These are phyloP conservation scores for Bradypodion ventrale DNA, from an alignment of 2,797 vertebrate species.

Conservation along the genomic window DNA sequence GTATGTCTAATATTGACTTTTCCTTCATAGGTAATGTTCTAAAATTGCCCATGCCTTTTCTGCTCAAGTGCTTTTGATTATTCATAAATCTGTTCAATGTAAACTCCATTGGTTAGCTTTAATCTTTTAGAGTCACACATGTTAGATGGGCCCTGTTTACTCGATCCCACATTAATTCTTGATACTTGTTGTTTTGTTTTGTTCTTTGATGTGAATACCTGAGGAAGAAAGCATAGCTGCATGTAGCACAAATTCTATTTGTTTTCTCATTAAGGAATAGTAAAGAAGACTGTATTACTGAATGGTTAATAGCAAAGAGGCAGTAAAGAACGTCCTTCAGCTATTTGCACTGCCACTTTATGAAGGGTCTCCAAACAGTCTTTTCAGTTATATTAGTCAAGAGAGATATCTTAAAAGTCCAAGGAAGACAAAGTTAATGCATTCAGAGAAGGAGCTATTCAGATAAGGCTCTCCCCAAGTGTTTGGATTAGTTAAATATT, in stretches of 20 bases:
- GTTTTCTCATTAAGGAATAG: slow-evolving; percentile 82
- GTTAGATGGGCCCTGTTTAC: slow-evolving; percentile 77
- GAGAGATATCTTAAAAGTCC: slow-evolving; percentile 80
- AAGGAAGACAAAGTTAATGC: slow-evolving; percentile 84
- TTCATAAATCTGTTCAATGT: slow-evolving; percentile 86
- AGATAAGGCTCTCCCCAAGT: slow-evolving; percentile 87
- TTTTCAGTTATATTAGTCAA: slow-evolving; percentile 80
- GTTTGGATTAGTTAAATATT: slow-evolving; percentile 92
- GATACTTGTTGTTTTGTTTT: slow-evolving; percentile 67
- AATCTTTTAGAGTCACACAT: slow-evolving; percentile 76
- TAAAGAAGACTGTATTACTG: slow-evolving; percentile 80
- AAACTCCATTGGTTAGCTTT: slow-evolving; percentile 84
- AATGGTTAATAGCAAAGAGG: slow-evolving; percentile 76
- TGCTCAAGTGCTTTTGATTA: slow-evolving; percentile 83
- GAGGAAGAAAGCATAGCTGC: slow-evolving; percentile 81
- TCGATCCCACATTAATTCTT: slow-evolving; percentile 75
- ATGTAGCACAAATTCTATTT: slow-evolving; percentile 77
- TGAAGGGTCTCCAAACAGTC: slow-evolving; percentile 81
- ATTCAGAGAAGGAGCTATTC: slow-evolving; percentile 81
- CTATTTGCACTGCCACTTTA: slow-evolving; percentile 82
- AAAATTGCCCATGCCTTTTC: slow-evolving; percentile 81
- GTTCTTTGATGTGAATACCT: slow-evolving; percentile 73
- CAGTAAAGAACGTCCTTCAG: slow-evolving; percentile 79
- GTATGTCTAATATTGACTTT: slow-evolving; percentile 53
- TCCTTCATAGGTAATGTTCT: slow-evolving; percentile 78